Evolutionary conservation across 2,797 vertebrate species (phyloP), one percentile per base, ranked within the genome.

Genomic region (Sitta carolinensis): DNA sequence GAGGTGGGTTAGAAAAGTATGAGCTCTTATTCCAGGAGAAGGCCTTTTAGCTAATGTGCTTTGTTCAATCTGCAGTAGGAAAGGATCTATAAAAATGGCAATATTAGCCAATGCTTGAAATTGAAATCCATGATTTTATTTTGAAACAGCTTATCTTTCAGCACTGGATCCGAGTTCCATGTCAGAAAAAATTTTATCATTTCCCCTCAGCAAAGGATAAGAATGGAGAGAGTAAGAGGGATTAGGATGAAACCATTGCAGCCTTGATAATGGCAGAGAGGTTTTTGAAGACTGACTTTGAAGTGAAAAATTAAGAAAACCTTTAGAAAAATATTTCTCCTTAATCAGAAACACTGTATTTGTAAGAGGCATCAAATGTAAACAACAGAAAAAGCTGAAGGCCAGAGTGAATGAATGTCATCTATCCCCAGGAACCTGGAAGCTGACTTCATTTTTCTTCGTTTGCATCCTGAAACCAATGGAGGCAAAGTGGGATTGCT

Each of bases 231-330:
- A 9, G 1, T 89, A 90, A 96, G 86, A 85, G 90, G 93, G 95
- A 95, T 96, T 95, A 96, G 86, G 77, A 95, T 95, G 92, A 95
- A 95, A 82, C 91, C 81, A 95, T 90, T 73, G 79, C 91, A 81
- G 72, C 55, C 77, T 85, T 83, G 93, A 96, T 94, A 95, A 93
- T 88, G 62, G 91, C 87, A 95, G 79, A 88, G 72, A 89, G 74
- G 90, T 91, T 90, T 95, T 89, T 54, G 84, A 88, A 94, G 76
- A 95, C 62, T 94, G 92, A 79, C 95, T 97, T 94, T 92, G 95
- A 97, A 96, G 89, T 95, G 84, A 92, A 95, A 95, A 95, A 86
- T 84, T 77, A 95, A 83, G 66, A 47, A 96, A 87, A 95, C 77
- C 84, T 94, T 94, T 54, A 52, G 74, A 70, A 87, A 70, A 77